Evolutionary conservation across 1,140 invertebrate species (phyloP).

Genomic region (Nephila pilipes): DNA sequence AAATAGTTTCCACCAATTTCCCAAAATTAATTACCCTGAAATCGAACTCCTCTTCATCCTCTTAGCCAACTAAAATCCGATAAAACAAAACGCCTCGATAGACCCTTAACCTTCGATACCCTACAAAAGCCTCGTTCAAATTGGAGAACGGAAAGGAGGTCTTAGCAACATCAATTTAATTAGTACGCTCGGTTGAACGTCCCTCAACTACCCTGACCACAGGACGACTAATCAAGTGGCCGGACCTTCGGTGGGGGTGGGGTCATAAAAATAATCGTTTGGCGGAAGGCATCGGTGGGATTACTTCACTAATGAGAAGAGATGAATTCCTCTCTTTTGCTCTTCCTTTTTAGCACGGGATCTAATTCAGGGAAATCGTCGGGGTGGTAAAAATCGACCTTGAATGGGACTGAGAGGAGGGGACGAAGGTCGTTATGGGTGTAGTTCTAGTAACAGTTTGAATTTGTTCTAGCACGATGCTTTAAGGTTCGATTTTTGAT

Average conservation of each 20-base stretch:
- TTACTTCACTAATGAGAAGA: conserved; percentile 19
- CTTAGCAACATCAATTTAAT: conserved; percentile 40
- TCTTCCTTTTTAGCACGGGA: not conserved
- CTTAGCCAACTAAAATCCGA: not conserved
- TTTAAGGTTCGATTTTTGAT: too few relatives aligned
- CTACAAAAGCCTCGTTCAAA: not conserved
- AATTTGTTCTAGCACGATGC: too few relatives aligned
- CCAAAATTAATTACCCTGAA: not conserved
- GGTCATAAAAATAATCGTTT: conserved; percentile 32
- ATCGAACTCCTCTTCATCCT: not conserved
- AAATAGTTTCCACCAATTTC: not conserved
- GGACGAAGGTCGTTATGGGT: too few relatives aligned
- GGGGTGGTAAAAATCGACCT: conserved; percentile 5
- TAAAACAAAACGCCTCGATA: not conserved
- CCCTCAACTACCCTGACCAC: conserved; percentile 19
- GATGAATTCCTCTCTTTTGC: not conserved
- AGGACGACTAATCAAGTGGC: conserved; percentile 11
- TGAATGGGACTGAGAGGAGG: not conserved
- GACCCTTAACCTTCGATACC: not conserved
- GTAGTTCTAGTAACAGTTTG: too few relatives aligned
- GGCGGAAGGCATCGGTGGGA: not conserved
- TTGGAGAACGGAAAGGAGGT: not conserved
- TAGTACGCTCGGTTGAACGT: not conserved
- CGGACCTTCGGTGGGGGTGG: not conserved
- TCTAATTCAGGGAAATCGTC: not conserved